A percentile compares a stretch with the other conserved stretches of the same genome.
Conservation (phyloP, 2,888 invertebrate species). For the Cynaeus angustus region DNA sequence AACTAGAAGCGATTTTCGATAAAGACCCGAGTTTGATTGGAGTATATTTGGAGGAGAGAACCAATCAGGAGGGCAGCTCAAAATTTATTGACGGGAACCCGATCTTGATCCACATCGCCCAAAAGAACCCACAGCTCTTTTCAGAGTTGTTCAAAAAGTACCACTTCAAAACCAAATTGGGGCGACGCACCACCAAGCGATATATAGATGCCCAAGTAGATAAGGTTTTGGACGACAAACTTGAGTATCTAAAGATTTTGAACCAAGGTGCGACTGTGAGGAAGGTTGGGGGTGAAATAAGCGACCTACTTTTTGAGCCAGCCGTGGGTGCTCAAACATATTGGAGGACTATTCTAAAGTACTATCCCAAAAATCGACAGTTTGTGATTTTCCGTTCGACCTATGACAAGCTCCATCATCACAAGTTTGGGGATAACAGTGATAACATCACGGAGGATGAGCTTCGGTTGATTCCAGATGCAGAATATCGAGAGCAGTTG, state of each 20-base stretch:
- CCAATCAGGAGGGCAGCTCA: constrained; percentile 6
- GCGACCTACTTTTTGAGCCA: constrained; percentile 12
- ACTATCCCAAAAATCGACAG: constrained; percentile 46
- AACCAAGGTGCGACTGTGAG: constrained; percentile 40
- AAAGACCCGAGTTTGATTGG: constrained; percentile 43
- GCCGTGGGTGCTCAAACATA: background rate
- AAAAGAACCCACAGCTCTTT: constrained; percentile 41
- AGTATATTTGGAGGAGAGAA: constrained; percentile 40
- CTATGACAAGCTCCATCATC: constrained; percentile 31
- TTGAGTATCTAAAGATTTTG: constrained; percentile 33
- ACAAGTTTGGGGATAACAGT: constrained; percentile 20
- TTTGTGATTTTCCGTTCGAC: constrained; percentile 43
- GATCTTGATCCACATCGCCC: constrained; percentile 46
- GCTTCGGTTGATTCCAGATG: constrained; percentile 34
- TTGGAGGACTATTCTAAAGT: constrained; percentile 23
- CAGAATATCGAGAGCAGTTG: constrained; percentile 22
- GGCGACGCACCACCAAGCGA: constrained; percentile 43
- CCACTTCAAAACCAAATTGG: constrained; percentile 33
- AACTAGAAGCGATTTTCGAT: constrained; percentile 42
- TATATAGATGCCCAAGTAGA: constrained; percentile 30
- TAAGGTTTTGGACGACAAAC: constrained; percentile 39
- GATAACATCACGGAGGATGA: constrained; percentile 17
- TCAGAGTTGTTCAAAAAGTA: constrained; percentile 44
- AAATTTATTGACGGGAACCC: constrained; percentile 37
- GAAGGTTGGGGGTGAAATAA: constrained; percentile 44